A percentile compares a stretch with the other conserved stretches of the same genome.
These are phyloP conservation scores for Teleiodes luculella DNA, from an alignment of 2,888 invertebrate genomes.

Conservation along the genomic window DNA sequence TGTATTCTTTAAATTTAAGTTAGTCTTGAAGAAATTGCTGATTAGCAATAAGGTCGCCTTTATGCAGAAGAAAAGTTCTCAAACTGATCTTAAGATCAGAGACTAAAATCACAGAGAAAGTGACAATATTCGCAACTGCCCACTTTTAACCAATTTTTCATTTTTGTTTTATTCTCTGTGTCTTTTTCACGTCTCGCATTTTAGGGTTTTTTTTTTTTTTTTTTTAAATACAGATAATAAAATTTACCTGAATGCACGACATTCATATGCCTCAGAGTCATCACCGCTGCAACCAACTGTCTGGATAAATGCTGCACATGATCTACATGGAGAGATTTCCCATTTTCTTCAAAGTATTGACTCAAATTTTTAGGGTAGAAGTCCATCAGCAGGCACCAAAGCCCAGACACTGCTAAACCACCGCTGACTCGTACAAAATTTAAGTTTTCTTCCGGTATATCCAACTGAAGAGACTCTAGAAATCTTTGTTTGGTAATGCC, in stretches of 20 bases:
- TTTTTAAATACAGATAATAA: background rate
- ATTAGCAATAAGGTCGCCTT: too few relatives aligned
- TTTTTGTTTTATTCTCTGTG: too few relatives aligned
- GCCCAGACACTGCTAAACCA: conserved; percentile 29
- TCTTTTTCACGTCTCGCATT: too few relatives aligned
- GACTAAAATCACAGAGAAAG: background rate
- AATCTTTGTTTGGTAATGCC: conserved; percentile 31
- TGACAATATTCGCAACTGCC: background rate
- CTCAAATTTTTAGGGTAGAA: conserved; percentile 48
- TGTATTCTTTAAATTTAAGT: too few relatives aligned
- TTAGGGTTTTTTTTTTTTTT: too few relatives aligned
- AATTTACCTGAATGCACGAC: conserved; percentile 52
- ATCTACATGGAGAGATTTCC: conserved; percentile 40
- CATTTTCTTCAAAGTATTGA: conserved; percentile 30
- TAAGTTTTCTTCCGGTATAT: conserved; percentile 32
- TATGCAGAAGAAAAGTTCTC: too few relatives aligned
- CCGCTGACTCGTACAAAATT: conserved; percentile 32
- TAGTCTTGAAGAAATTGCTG: too few relatives aligned
- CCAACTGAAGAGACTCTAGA: conserved; percentile 34
- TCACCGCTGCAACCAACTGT: conserved; percentile 50
- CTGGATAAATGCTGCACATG: conserved; percentile 40
- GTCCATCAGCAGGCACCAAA: conserved; percentile 47
- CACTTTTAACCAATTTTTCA: too few relatives aligned
- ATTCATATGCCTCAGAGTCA: conserved; percentile 37
- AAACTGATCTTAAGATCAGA: too few relatives aligned